phyloP scores from a whole-genome alignment of 2,113 vertebrate genomes.

The Colius striatus region DNA sequence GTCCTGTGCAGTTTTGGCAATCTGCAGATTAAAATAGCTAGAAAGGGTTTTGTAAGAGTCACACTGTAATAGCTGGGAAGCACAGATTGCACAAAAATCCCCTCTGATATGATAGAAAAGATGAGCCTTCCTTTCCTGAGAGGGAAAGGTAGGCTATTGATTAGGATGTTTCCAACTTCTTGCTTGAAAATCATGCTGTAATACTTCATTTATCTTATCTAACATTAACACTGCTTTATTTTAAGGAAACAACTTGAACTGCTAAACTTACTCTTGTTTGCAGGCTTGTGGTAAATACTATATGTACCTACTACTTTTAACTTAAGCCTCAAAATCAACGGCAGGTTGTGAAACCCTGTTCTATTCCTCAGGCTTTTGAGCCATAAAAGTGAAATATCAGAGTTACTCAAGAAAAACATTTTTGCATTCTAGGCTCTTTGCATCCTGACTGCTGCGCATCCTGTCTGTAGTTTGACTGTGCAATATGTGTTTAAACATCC shows the following conservation, averaged over 20 bases:
- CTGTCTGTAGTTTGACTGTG: neutral
- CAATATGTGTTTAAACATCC: rapidly evolving
- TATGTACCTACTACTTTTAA: rapidly evolving
- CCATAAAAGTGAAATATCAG: neutral
- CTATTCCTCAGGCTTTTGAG: neutral
- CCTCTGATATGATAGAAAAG: neutral
- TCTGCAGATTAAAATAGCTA: neutral
- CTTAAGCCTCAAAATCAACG: neutral
- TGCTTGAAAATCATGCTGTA: neutral
- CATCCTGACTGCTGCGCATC: neutral
- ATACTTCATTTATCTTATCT: neutral
- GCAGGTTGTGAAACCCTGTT: neutral
- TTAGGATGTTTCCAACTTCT: neutral
- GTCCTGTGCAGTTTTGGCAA: neutral
- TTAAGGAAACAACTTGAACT: neutral
- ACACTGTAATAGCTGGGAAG: neutral
- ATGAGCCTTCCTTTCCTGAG: neutral
- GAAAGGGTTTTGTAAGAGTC: neutral
- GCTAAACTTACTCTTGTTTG: neutral
- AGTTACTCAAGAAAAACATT: neutral
- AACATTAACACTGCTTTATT: neutral
- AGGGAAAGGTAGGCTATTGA: neutral
- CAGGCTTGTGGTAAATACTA: neutral
- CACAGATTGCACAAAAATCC: neutral
- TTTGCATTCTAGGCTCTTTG: neutral